Conservation (phyloP, 2,888 invertebrate species). For the Pyralis farinalis region DNA sequence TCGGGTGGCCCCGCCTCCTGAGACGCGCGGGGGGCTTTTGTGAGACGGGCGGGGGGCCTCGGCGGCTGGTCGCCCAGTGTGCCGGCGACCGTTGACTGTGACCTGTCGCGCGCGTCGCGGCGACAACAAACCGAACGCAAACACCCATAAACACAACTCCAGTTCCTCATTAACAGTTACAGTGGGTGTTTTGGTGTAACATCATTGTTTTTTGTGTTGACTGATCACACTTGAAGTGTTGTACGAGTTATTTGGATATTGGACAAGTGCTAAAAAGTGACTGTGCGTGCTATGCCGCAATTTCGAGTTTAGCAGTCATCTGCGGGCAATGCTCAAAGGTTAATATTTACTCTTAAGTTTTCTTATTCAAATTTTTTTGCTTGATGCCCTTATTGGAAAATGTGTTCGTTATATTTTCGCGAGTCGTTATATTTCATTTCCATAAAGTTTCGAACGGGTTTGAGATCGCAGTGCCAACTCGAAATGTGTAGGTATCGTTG, state of each 20-base stretch:
- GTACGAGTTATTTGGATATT: constrained; percentile 66
- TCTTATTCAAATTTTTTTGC: constrained; percentile 36
- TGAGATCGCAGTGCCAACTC: not conserved
- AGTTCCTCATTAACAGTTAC: constrained; percentile 72
- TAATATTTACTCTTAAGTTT: constrained; percentile 59
- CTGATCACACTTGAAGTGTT: constrained; percentile 60
- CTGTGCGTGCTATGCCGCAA: constrained; percentile 75
- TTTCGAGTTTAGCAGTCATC: constrained; percentile 70
- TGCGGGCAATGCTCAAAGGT: constrained; percentile 80
- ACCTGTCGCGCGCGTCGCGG: constrained; percentile 63
- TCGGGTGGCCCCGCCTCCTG: constrained; percentile 59
- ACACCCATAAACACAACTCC: constrained; percentile 65
- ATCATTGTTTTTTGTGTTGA: constrained; percentile 67
- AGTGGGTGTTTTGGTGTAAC: constrained; percentile 69
- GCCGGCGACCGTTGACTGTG: constrained; percentile 76
- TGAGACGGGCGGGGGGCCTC: constrained; percentile 44
- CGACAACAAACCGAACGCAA: constrained; percentile 56
- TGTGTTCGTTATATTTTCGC: constrained; percentile 13
- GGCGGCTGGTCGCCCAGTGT: constrained; percentile 70
- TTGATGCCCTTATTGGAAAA: not conserved
- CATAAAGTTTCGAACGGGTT: not conserved
- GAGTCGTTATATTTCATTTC: not conserved
- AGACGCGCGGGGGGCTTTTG: constrained; percentile 32
- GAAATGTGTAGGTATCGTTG: not conserved
- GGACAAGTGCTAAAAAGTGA: constrained; percentile 75